Conservation (phyloP, 2,888 invertebrate species). For the Chamaedrilus cognettii region DNA sequence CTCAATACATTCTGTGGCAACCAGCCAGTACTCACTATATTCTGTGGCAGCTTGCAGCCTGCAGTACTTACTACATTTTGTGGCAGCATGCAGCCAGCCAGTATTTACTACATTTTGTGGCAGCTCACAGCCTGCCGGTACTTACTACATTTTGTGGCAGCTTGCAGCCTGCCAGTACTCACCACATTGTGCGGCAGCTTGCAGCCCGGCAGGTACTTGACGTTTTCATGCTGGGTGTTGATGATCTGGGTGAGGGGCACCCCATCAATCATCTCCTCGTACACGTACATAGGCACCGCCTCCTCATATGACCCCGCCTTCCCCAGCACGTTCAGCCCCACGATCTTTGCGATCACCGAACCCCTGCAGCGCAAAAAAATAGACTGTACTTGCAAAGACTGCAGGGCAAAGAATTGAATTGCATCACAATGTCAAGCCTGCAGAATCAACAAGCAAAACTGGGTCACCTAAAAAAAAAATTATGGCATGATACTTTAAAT, state of each 20-base stretch:
- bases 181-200: conserved; percentile 93
- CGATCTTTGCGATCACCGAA: conserved; percentile 97
- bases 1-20: background rate
- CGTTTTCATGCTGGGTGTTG: conserved; percentile 96
- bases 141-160: background rate
- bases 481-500: too few relatives aligned
- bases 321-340: conserved; percentile 79
- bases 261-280: conserved; percentile 86
- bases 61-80: background rate
- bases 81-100: too few relatives aligned
- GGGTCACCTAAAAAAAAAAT: too few relatives aligned
- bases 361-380: conserved; percentile 66
- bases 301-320: conserved; percentile 14
- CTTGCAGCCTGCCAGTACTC: conserved; percentile 62
- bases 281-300: conserved; percentile 80
- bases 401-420: background rate
- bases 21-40: background rate
- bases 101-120: background rate
- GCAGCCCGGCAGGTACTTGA: conserved; percentile 97
- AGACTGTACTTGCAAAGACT: background rate
- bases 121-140: background rate
- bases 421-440: background rate
- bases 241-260: conserved; percentile 97
- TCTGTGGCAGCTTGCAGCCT: too few relatives aligned
- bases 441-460: too few relatives aligned